A percentile compares a stretch with the other conserved stretches of the same genome.
Evolutionary conservation across 1,140 invertebrate genomes (phyloP).

Genomic region (Heliconius nattereri): DNA sequence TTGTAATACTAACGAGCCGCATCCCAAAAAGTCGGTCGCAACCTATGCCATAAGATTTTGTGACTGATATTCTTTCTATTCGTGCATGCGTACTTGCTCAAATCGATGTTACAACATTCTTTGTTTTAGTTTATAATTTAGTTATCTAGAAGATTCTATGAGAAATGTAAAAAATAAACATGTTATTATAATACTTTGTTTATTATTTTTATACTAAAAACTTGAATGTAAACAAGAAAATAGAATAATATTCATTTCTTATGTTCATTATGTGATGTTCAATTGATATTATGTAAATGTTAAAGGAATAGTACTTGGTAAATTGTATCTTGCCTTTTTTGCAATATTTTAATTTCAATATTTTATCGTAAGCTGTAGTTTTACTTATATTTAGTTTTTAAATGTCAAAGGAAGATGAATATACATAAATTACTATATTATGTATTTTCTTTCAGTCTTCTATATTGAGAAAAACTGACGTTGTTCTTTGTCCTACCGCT

Average conservation of each 20-base stretch:
- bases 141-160: neutral
- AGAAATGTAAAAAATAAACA: neutral
- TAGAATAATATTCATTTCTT: neutral
- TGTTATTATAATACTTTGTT: neutral
- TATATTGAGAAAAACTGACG: too few species aligned
- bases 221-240: neutral
- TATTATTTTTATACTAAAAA: neutral
- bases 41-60: slow-evolving; percentile 27
- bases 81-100: neutral
- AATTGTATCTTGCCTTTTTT: neutral
- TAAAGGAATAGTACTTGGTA: neutral
- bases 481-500: too few species aligned
- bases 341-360: neutral
- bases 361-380: too few species aligned
- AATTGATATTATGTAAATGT: neutral
- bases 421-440: too few species aligned
- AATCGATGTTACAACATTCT: neutral
- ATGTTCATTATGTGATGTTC: neutral
- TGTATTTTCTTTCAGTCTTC: too few species aligned
- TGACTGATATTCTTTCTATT: slow-evolving; percentile 21
- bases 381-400: too few species aligned
- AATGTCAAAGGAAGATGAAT: too few species aligned
- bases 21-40: slow-evolving; percentile 24
- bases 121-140: neutral
- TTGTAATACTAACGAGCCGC: slow-evolving; percentile 19